phyloP scores from a whole-genome alignment of 2,888 invertebrate species.

The Galerucella pusilla region DNA sequence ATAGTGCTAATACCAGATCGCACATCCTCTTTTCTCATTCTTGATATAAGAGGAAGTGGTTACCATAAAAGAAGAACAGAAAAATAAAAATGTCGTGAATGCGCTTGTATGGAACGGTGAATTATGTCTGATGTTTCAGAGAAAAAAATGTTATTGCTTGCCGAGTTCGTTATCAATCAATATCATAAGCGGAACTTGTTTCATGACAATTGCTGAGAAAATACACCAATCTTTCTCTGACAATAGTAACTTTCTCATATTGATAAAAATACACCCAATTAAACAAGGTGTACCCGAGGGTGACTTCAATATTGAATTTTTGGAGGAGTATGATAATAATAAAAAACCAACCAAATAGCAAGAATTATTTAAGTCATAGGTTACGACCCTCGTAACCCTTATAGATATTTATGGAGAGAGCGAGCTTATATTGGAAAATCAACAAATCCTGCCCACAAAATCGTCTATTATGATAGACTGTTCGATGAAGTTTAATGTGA shows the following conservation, averaged over 20 bases:
- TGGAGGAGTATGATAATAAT: too few relatives aligned
- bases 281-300: too few relatives aligned
- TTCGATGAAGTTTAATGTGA: too few relatives aligned
- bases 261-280: too few relatives aligned
- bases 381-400: too few relatives aligned
- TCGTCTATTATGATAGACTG: too few relatives aligned
- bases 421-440: too few relatives aligned
- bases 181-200: not conserved
- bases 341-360: too few relatives aligned
- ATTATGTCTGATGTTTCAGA: conserved; percentile 4
- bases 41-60: conserved; percentile 48
- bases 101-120: conserved; percentile 44
- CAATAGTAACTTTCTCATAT: not conserved
- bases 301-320: too few relatives aligned
- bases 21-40: conserved; percentile 45
- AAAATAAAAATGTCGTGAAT: conserved; percentile 52
- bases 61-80: conserved; percentile 52
- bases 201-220: not conserved
- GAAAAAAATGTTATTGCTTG: conserved; percentile 1
- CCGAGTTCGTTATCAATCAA: not conserved
- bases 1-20: conserved; percentile 48
- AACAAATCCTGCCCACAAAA: too few relatives aligned
- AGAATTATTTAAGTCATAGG: too few relatives aligned
- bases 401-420: too few relatives aligned
- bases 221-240: not conserved